Percentiles rank a stretch among this genome's conserved stretches.
Conservation (phyloP, 2,888 invertebrate genomes). For the Lasioglossum marginatum region DNA sequence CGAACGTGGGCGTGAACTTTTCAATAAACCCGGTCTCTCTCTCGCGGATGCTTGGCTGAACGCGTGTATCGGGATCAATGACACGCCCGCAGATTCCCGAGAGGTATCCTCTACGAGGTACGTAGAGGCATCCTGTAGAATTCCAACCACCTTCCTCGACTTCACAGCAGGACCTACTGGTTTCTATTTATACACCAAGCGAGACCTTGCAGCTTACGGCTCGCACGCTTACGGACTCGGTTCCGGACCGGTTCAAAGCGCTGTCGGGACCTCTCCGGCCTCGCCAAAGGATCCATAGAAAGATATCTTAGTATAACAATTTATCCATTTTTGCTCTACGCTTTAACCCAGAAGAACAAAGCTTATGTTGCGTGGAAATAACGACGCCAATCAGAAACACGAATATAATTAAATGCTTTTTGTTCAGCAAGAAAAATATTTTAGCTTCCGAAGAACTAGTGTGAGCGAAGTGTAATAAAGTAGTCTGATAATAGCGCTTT, state of each 20-base stretch:
- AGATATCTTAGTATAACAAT: background rate
- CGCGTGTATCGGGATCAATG: constrained; percentile 78
- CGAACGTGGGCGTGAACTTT: constrained; percentile 72
- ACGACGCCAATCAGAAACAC: no score
- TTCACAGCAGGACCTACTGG: constrained; percentile 81
- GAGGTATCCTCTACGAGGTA: constrained; percentile 73
- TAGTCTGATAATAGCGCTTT: background rate
- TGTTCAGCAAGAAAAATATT: no score
- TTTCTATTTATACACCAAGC: constrained; percentile 81
- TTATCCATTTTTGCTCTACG: background rate
- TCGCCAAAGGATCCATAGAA: background rate
- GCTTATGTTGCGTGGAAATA: no score
- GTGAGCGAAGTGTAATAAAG: no score
- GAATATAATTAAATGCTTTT: no score
- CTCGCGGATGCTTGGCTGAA: constrained; percentile 63
- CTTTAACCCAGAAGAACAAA: background rate
- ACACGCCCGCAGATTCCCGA: constrained; percentile 76
- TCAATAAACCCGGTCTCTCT: constrained; percentile 66
- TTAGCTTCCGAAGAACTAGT: no score
- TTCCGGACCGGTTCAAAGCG: constrained; percentile 48
- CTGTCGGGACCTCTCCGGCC: constrained; percentile 29
- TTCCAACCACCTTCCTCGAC: constrained; percentile 79
- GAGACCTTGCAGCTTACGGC: constrained; percentile 74
- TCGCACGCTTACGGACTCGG: constrained; percentile 61
- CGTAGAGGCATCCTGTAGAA: constrained; percentile 78